Conservation (phyloP, 2,888 invertebrate genomes). For the Agrypnus murinus region DNA sequence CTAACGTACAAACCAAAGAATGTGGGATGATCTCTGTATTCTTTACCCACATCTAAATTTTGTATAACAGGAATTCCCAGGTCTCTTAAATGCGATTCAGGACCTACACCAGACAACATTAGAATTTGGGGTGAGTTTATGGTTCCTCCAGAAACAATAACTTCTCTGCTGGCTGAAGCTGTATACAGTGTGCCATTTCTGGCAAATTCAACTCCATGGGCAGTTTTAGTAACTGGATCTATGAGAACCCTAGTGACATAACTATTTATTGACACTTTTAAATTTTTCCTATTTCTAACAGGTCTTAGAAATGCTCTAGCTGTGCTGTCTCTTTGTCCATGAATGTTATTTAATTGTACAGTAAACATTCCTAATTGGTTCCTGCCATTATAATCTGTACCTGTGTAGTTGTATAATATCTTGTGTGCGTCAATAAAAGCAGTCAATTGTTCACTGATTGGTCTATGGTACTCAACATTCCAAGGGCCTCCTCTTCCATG, state of each 20-base stretch:
- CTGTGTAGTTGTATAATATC: too few species aligned
- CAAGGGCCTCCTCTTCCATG: conserved; percentile 80
- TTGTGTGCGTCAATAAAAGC: conserved; percentile 78
- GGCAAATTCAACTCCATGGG: conserved; percentile 75
- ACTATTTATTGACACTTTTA: conserved; percentile 75
- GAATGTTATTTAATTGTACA: conserved; percentile 76
- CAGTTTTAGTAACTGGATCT: conserved; percentile 69
- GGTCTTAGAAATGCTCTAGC: conserved; percentile 77
- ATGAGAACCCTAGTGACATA: conserved; percentile 75
- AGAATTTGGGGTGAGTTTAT: conserved; percentile 74
- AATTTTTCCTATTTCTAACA: conserved; percentile 72
- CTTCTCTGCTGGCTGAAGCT: conserved; percentile 77
- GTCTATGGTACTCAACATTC: too few species aligned
- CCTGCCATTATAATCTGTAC: conserved; percentile 79
- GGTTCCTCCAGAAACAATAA: conserved; percentile 85
- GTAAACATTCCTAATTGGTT: conserved; percentile 77
- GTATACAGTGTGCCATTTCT: conserved; percentile 69
- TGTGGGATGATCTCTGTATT: conserved; percentile 80
- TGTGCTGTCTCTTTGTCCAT: conserved; percentile 76
- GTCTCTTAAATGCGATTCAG: conserved; percentile 53
- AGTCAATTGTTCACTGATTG: conserved; percentile 74
- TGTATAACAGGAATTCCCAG: conserved; percentile 55
- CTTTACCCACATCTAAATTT: conserved; percentile 56
- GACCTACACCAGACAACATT: conserved; percentile 63
- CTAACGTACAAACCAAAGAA: conserved; percentile 80